These are phyloP conservation scores for Pollenia labialis DNA, from an alignment of 2,888 invertebrate genomes.

Conservation along the genomic window DNA sequence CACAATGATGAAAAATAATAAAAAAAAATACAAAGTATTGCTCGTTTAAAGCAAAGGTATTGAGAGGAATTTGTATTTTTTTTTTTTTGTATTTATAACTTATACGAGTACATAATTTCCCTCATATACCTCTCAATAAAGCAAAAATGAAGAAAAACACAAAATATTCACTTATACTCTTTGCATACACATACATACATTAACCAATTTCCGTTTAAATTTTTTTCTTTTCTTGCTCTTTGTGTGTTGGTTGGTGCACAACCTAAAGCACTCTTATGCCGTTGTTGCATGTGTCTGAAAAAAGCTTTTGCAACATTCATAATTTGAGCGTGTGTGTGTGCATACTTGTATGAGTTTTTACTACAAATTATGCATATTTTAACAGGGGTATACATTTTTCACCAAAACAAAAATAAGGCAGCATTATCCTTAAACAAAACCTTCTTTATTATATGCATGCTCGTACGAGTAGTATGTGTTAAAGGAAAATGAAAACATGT, in stretches of 20 bases:
- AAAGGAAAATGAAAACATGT: conserved; percentile 5
- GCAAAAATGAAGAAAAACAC: not conserved
- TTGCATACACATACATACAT: conserved; percentile 13
- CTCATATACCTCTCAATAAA: conserved; percentile 37
- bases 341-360: conserved; percentile 38
- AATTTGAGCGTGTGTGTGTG: not conserved
- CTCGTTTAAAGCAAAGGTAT: conserved; percentile 34
- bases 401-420: conserved; percentile 42
- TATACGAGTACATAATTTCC: conserved; percentile 16
- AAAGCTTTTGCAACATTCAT: conserved; percentile 43
- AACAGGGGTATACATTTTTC: conserved; percentile 53
- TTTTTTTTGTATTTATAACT: not conserved
- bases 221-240: conserved; percentile 6
- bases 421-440: conserved; percentile 50
- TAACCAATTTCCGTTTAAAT: conserved; percentile 49
- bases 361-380: conserved; percentile 62
- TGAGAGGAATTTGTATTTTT: not conserved
- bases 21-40: not conserved
- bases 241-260: conserved; percentile 12
- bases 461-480: not conserved
- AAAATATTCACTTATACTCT: conserved; percentile 46
- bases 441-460: conserved; percentile 25
- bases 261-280: not conserved
- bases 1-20: not conserved
- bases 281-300: conserved; percentile 40